Evolutionary conservation across 2,113 vertebrate genomes (phyloP).

Genomic region (Syngnathus floridae): DNA sequence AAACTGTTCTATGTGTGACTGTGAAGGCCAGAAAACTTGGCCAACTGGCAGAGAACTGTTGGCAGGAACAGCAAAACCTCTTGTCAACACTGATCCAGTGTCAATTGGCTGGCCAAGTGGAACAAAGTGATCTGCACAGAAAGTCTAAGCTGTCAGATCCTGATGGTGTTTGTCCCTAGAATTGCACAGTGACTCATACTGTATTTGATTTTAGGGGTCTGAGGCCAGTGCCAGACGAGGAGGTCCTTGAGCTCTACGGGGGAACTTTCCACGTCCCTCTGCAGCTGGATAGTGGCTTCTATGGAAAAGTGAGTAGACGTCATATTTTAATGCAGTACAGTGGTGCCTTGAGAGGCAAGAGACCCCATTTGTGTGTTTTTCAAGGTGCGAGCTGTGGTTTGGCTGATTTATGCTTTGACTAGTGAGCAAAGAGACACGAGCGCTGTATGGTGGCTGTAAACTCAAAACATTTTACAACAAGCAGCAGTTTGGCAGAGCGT

Average conservation of each 20-base stretch:
- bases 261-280: conserved; percentile 78
- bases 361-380: not conserved
- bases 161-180: not conserved
- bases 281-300: conserved; percentile 79
- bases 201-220: conserved; percentile 65
- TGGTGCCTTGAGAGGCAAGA: not conserved
- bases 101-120: not conserved
- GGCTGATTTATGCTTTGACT: not conserved
- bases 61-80: not conserved
- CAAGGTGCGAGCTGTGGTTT: not conserved
- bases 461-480: not conserved
- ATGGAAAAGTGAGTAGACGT: conserved; percentile 72
- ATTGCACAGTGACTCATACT: not conserved
- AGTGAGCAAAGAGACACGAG: not conserved
- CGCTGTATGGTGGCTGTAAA: not conserved
- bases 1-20: not conserved
- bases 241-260: conserved; percentile 70
- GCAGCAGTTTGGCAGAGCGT: not conserved
- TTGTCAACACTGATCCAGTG: not conserved
- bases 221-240: conserved; percentile 74
- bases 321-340: not conserved
- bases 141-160: not conserved
- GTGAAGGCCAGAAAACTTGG: not conserved
- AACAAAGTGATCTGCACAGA: not conserved
- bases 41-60: not conserved